phyloP scores from a whole-genome alignment of 2,113 vertebrate genomes.

The Orthochromis malagaraziensis region DNA sequence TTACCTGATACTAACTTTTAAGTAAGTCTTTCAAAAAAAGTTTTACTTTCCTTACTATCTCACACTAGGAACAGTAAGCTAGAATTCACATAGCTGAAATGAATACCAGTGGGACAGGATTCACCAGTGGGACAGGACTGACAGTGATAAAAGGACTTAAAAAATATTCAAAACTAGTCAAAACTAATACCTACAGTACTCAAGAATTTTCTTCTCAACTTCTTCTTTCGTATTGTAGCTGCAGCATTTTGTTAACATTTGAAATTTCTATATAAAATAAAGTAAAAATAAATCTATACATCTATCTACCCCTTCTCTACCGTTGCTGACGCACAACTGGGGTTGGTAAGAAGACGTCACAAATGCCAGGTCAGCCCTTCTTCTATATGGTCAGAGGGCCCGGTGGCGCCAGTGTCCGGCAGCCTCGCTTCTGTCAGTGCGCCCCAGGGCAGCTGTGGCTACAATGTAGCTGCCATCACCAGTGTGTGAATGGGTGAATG shows the following conservation, averaged over 20 bases:
- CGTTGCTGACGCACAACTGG: constrained; percentile 38
- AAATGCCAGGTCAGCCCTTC: constrained; percentile 28
- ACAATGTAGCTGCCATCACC: no score
- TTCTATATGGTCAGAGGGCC: background rate
- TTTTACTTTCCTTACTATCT: background rate
- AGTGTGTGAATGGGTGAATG: no score
- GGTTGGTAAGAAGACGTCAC: constrained; percentile 7
- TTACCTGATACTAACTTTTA: background rate
- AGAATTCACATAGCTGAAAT: background rate
- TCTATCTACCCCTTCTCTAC: background rate
- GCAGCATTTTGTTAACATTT: background rate
- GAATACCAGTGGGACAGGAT: background rate
- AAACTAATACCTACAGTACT: background rate
- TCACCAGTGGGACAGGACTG: background rate
- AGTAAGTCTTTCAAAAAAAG: background rate
- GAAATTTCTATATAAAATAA: background rate
- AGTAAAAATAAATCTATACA: background rate
- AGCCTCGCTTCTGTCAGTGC: no score
- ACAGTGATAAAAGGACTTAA: background rate
- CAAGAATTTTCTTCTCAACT: background rate
- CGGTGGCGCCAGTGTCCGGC: no score
- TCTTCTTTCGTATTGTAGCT: background rate
- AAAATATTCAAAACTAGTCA: background rate
- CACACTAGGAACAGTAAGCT: background rate
- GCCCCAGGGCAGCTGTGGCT: no score